These are phyloP conservation scores for Poecilia wingei DNA, from an alignment of 2,797 vertebrate genomes.

Conservation along the genomic window DNA sequence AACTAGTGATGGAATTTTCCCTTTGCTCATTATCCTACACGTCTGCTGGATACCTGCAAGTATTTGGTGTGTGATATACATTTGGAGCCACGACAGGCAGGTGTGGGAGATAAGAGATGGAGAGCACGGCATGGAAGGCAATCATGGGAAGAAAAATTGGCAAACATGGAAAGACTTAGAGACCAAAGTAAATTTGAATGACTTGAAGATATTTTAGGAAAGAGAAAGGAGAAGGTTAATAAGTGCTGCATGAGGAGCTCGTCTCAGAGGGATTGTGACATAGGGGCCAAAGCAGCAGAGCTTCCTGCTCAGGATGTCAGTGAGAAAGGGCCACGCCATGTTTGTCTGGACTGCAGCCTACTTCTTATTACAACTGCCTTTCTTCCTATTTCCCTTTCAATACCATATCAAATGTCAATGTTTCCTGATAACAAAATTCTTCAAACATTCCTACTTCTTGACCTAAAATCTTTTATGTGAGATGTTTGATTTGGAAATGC, in stretches of 20 bases:
- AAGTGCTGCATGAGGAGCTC: conserved; percentile 40
- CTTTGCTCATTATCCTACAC: conserved; percentile 28
- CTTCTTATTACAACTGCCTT: conserved; percentile 63
- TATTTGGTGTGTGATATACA: conserved; percentile 61
- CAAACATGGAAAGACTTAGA: conserved; percentile 2
- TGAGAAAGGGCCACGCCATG: conserved; percentile 75
- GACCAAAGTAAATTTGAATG: conserved; percentile 13
- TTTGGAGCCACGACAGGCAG: conserved; percentile 62
- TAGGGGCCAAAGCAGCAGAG: conserved; percentile 61
- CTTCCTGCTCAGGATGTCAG: conserved; percentile 81
- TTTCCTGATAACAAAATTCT: conserved; percentile 45
- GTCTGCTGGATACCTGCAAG: conserved; percentile 60
- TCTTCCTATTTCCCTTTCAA: conserved; percentile 48
- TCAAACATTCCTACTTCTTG: conserved; percentile 15
- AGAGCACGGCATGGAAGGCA: conserved; percentile 32
- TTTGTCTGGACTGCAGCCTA: conserved; percentile 75
- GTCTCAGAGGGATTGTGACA: conserved; percentile 59
- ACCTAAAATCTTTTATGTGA: neutral
- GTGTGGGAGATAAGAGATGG: conserved; percentile 63
- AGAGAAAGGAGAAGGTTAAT: conserved; percentile 45
- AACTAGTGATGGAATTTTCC: conserved; percentile 38
- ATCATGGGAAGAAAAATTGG: conserved; percentile 8
- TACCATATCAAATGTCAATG: conserved; percentile 35
- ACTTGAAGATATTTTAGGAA: neutral
- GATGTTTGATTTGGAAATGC: neutral